Base-by-base conservation (phyloP, 2,888 invertebrate genomes). In the Tenthredo notha region DNA sequence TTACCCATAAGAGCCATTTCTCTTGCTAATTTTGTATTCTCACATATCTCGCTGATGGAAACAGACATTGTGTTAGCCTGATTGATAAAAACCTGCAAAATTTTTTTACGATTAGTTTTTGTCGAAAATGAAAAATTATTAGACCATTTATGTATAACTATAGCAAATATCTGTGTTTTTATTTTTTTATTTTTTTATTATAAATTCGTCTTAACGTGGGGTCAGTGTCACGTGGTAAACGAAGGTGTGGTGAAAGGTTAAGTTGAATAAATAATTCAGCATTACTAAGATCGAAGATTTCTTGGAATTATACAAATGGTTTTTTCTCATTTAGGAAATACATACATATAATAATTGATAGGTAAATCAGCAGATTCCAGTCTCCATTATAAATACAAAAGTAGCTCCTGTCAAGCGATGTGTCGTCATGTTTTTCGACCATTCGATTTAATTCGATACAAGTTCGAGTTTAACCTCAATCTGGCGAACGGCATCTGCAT, bases 1-100 rank as follows among this genome's bases (percentile, higher is more conserved):
- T 98, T 98, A 33, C 99, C 99, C 92, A 98, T 96, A 91, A 99
- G 94, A 87, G 98, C 98, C 96, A 97, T 98, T 95, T 99, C 99
- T 91, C 99, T 95, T 85, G 98, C 99, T 94, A 98, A 94, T 94
- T 98, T 98, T 86, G 98, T 97, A 95, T 98, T 98, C 94, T 98
- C 98, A 95, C 97, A 97, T 94, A 98, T 98, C 95, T 98, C 98
- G 94, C 96, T 97, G 94, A 97, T 96, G 92, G 97, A 97, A 94
- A 97, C 97, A 94, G 97, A 97, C 98, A 98, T 98, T 61, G 5
- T 50, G 33, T 0, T 29, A 50, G 40, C 6, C 18, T 54, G 72
- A 74, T 21, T n/a, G 10, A 43, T n/a, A 3, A 43, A 43, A 21
- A n/a, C 15, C 67, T 67, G 67, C 18, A 29, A 67, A 29, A 67